Percentiles rank a stretch among this genome's conserved stretches.
Conservation (phyloP, 2,888 invertebrate species). For the Creontiades dilutus region DNA sequence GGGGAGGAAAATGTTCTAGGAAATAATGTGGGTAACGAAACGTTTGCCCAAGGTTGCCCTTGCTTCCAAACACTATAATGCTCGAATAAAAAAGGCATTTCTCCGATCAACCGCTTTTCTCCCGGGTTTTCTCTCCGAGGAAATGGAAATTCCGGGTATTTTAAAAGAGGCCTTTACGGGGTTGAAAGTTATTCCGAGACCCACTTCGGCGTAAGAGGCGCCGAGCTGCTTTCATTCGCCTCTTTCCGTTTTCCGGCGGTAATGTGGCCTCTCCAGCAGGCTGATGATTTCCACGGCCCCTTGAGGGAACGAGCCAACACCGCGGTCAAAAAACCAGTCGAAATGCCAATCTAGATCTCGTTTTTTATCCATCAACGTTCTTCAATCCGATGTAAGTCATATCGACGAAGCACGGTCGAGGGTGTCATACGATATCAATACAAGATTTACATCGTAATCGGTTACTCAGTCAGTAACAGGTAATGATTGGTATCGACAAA, state of each 20-base stretch:
- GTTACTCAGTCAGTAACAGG: no score
- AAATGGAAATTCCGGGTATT: background rate
- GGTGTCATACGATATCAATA: no score
- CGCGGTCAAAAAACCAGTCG: background rate
- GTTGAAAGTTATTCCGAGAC: slow-evolving; percentile 1
- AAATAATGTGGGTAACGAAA: background rate
- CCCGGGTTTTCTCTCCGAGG: background rate
- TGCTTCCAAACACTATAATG: background rate
- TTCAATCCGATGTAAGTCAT: no score
- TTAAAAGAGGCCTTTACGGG: background rate
- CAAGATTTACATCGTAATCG: no score
- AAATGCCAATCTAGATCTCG: background rate
- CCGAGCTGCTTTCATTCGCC: background rate
- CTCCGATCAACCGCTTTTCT: background rate
- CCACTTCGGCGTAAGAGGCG: background rate
- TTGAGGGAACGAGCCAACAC: background rate
- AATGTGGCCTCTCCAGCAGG: background rate
- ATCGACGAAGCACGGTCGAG: no score
- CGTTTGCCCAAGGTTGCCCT: background rate
- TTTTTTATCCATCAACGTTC: background rate
- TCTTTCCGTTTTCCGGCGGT: background rate
- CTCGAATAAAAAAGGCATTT: background rate
- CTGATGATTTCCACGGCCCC: background rate
- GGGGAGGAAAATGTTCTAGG: background rate
- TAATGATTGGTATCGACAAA: no score